These are phyloP conservation scores for Acrocephalus scirpaceus DNA, from an alignment of 2,797 vertebrate genomes.

Conservation along the genomic window DNA sequence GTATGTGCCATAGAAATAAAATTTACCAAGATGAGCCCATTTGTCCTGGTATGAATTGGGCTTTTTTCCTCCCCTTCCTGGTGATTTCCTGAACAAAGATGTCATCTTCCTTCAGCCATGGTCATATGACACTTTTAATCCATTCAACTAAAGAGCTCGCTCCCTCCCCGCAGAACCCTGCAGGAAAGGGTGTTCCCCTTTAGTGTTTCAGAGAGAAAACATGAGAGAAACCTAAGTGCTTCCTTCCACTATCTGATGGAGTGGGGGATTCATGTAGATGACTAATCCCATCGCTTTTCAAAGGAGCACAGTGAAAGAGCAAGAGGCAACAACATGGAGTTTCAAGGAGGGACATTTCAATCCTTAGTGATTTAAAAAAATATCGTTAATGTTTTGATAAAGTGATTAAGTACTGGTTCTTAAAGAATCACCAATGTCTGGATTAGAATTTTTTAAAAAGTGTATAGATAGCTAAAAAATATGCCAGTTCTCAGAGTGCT, in stretches of 20 bases:
- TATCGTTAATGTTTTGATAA: neutral
- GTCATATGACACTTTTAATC: neutral
- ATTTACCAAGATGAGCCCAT: neutral
- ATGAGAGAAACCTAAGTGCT: neutral
- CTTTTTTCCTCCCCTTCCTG: neutral
- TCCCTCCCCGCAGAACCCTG: neutral
- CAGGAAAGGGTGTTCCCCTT: neutral
- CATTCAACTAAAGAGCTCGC: neutral
- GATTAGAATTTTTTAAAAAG: neutral
- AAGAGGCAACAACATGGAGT: neutral
- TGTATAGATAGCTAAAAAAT: neutral
- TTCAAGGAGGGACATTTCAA: neutral
- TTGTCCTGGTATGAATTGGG: neutral
- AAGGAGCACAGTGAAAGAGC: neutral
- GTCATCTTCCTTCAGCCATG: neutral
- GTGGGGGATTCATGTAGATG: neutral
- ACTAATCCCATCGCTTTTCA: neutral
- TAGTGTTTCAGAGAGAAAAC: neutral
- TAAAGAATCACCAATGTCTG: neutral
- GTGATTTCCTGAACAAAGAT: neutral
- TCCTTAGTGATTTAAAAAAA: neutral
- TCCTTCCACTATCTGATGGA: neutral
- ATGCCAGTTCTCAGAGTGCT: neutral
- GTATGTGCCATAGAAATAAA: neutral
- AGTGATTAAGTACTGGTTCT: neutral